These are phyloP conservation scores for Remorina albescens DNA, from an alignment of 2,797 vertebrate species.

Conservation along the genomic window DNA sequence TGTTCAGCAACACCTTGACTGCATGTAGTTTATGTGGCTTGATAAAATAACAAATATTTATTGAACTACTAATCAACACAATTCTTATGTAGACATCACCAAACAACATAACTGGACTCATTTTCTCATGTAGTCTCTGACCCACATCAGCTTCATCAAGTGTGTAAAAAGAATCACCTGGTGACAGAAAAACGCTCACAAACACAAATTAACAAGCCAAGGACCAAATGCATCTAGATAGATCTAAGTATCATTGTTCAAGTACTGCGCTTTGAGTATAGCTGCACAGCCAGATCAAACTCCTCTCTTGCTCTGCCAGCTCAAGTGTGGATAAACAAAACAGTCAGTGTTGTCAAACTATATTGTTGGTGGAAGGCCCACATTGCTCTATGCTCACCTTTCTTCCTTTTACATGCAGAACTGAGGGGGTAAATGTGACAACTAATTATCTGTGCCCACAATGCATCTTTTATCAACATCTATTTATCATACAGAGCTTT, in stretches of 20 bases:
- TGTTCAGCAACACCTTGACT: neutral
- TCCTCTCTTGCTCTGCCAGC: neutral
- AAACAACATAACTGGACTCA: neutral
- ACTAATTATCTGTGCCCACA: neutral
- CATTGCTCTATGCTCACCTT: neutral
- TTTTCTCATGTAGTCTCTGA: neutral
- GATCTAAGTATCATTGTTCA: neutral
- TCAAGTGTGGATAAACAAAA: neutral
- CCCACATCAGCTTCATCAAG: neutral
- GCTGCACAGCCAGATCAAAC: neutral
- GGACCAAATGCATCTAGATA: neutral
- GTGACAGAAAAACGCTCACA: conserved; percentile 25
- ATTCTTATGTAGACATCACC: neutral
- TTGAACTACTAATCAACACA: conserved; percentile 4
- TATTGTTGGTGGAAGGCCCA: neutral
- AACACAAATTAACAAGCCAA: no score
- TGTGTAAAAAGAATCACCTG: neutral
- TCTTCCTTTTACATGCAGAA: neutral
- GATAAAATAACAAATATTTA: neutral
- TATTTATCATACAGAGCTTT: neutral
- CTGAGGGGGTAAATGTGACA: neutral
- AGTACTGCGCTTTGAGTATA: neutral
- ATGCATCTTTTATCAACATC: neutral
- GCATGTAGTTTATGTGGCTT: neutral
- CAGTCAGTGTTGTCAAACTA: neutral